Evolutionary conservation across 2,797 vertebrate species (phyloP).

Genomic region (Cyprinella venusta): DNA sequence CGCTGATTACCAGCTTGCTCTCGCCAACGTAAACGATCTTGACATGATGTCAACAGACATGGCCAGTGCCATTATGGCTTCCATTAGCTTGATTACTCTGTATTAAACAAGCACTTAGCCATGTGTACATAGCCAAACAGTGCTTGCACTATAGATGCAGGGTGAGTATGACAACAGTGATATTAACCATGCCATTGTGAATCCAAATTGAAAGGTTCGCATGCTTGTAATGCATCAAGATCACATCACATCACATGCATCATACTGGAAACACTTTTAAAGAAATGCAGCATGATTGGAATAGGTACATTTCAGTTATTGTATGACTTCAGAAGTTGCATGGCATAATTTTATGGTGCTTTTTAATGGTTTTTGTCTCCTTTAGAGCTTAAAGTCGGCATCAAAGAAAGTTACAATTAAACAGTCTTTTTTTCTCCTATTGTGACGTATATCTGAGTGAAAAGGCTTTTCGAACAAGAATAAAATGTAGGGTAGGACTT

Average conservation of each 20-base stretch:
- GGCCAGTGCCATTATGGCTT: constrained; percentile 61
- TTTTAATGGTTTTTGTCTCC: not conserved
- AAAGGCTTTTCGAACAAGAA: not conserved
- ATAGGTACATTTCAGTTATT: not conserved
- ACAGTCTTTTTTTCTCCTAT: not conserved
- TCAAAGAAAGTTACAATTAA: not conserved
- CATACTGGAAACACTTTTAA: not conserved
- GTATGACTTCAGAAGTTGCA: not conserved
- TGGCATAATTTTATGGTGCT: not conserved
- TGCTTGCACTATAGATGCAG: constrained; percentile 11
- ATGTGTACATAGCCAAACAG: constrained; percentile 49
- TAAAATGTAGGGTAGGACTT: too few relatives aligned
- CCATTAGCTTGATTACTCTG: constrained; percentile 71
- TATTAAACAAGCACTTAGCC: constrained; percentile 69
- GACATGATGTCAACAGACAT: constrained; percentile 66
- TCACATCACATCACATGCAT: not conserved
- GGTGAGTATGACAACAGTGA: constrained; percentile 48
- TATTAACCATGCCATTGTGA: constrained; percentile 36
- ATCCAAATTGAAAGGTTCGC: constrained; percentile 6
- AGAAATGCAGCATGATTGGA: not conserved
- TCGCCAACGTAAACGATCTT: constrained; percentile 67
- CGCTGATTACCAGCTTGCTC: constrained; percentile 69
- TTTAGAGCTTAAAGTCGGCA: not conserved
- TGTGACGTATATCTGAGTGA: not conserved
- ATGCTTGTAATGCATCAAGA: constrained; percentile 1